Evolutionary conservation across 2,888 invertebrate genomes (phyloP).

Genomic region (Mimachlamys varia): DNA sequence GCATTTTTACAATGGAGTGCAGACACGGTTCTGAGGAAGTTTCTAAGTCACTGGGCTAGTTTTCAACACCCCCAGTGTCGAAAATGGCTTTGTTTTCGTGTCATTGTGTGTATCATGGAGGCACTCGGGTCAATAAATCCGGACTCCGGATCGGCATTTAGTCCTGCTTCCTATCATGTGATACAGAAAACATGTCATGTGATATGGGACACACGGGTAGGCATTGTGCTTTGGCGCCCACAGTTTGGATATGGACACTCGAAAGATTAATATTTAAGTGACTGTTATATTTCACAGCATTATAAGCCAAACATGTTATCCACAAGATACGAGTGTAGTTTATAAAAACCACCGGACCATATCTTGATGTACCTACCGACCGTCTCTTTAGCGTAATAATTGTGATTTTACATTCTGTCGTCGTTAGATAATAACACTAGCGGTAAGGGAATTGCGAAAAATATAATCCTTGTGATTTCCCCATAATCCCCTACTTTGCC

Average conservation of each 20-base stretch:
- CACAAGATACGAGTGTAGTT: not conserved
- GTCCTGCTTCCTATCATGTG: not conserved
- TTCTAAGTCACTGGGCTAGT: conserved; percentile 28
- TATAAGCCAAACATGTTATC: not conserved
- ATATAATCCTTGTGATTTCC: not conserved
- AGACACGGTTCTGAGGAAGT: not conserved
- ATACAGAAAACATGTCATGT: conserved; percentile 8
- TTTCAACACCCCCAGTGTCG: conserved; percentile 31
- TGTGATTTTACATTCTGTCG: not conserved
- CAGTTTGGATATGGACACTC: not conserved
- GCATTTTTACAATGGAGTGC: conserved; percentile 21
- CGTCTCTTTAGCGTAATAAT: not conserved
- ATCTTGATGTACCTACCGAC: conserved; percentile 7
- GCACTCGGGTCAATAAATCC: not conserved
- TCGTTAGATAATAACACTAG: not conserved
- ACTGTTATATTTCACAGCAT: conserved; percentile 7
- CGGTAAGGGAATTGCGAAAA: no score
- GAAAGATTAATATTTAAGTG: not conserved
- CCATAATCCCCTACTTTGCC: not conserved
- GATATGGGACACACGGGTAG: conserved; percentile 20
- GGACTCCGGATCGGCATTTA: conserved; percentile 11
- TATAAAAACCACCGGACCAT: not conserved
- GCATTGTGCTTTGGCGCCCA: conserved; percentile 5
- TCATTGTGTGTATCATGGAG: not conserved
- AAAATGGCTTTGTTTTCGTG: conserved; percentile 6